Conservation (phyloP, 1,140 invertebrate genomes). For the Drosophila rufa region DNA sequence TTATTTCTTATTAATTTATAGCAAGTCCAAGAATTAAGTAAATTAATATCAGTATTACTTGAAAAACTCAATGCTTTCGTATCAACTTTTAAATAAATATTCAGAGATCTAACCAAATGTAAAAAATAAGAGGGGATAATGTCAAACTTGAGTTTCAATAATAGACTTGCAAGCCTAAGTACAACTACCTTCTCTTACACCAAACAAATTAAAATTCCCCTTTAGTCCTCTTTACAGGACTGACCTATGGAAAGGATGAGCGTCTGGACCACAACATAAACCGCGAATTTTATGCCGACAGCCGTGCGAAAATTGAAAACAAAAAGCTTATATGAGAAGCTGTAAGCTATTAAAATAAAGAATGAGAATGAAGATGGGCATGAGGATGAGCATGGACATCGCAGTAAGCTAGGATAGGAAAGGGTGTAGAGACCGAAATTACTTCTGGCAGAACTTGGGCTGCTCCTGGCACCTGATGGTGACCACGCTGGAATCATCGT, state of each 20-base stretch:
- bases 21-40: too few species aligned
- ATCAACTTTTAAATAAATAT: too few species aligned
- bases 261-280: conserved; percentile 61
- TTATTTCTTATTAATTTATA: too few species aligned
- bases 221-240: neutral
- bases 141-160: neutral
- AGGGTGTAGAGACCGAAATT: conserved; percentile 53
- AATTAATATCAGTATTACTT: too few species aligned
- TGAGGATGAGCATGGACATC: conserved; percentile 1
- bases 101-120: too few species aligned
- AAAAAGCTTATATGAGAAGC: conserved; percentile 59
- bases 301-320: conserved; percentile 61
- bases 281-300: conserved; percentile 55
- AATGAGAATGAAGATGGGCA: conserved; percentile 4
- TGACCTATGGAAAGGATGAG: neutral
- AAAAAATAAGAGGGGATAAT: too few species aligned
- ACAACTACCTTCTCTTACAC: neutral
- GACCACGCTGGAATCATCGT: conserved; percentile 62
- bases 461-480: conserved; percentile 59
- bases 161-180: neutral
- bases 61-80: too few species aligned
- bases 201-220: neutral
- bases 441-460: conserved; percentile 73
- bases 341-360: conserved; percentile 23
- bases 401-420: conserved; percentile 30